These are phyloP conservation scores for Ericerus pela DNA, from an alignment of 1,140 invertebrate genomes.

Conservation along the genomic window DNA sequence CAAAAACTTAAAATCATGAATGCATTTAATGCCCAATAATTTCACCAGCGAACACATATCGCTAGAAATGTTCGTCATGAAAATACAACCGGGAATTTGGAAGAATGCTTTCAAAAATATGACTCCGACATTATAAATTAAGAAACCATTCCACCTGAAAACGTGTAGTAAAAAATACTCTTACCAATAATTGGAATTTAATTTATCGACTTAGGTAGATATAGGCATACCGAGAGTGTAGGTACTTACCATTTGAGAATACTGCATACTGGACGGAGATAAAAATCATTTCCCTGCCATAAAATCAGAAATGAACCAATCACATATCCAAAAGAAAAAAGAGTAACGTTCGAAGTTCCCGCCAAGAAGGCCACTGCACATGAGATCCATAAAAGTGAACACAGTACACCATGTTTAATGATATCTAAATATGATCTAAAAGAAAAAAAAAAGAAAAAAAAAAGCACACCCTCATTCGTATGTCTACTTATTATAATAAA, in stretches of 20 bases:
- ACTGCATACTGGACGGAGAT: constrained; percentile 64
- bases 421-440: constrained; percentile 67
- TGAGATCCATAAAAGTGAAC: constrained; percentile 86
- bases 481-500: no score
- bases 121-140: constrained; percentile 79
- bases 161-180: constrained; percentile 19
- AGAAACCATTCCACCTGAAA: constrained; percentile 74
- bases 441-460: constrained; percentile 21
- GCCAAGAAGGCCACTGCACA: constrained; percentile 87
- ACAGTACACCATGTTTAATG: constrained; percentile 65
- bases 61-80: constrained; percentile 41
- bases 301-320: constrained; percentile 89
- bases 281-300: constrained; percentile 94
- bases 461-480: no score
- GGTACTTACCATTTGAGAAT: constrained; percentile 63
- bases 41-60: constrained; percentile 79
- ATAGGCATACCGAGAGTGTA: no score
- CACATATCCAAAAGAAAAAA: constrained; percentile 90
- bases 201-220: background rate
- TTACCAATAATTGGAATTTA: background rate
- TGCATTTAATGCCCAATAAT: constrained; percentile 73
- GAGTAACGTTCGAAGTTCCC: constrained; percentile 78
- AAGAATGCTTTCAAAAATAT: constrained; percentile 72
- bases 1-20: no score
- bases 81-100: constrained; percentile 81